These are phyloP conservation scores for Brevimyrus niger DNA, from an alignment of 2,113 vertebrate species.

Conservation along the genomic window DNA sequence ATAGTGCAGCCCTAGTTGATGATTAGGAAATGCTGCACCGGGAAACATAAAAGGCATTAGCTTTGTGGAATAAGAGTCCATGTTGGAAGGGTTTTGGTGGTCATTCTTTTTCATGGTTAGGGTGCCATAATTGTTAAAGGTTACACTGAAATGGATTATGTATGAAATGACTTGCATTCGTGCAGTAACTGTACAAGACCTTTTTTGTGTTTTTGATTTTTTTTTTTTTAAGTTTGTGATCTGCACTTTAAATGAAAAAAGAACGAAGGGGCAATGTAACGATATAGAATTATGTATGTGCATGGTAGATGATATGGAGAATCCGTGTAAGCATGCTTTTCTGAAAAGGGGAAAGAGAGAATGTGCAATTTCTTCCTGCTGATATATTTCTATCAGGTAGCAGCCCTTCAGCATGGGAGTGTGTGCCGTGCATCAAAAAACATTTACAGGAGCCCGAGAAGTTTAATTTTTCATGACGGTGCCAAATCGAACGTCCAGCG, in stretches of 20 bases:
- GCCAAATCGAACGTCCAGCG: not conserved
- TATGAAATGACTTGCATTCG: not conserved
- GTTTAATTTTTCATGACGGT: not conserved
- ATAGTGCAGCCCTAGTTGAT: not conserved
- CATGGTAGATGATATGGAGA: not conserved
- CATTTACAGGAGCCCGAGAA: not conserved
- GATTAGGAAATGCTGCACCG: not conserved
- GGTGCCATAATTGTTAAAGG: not conserved
- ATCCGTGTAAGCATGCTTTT: not conserved
- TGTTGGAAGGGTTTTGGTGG: not conserved
- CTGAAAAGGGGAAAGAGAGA: not conserved
- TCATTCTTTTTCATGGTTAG: not conserved
- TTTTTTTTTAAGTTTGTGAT: not conserved
- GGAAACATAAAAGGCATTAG: not conserved
- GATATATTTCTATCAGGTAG: not conserved
- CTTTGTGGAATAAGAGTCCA: not conserved
- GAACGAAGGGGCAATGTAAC: not conserved
- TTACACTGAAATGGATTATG: not conserved
- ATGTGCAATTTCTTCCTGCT: not conserved
- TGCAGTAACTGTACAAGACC: not conserved
- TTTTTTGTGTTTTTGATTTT: not conserved
- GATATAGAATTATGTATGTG: not conserved
- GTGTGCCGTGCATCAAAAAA: not conserved
- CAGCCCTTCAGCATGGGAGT: not conserved
- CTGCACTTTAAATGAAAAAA: not conserved